Evolutionary conservation across 2,113 vertebrate species (phyloP).

Genomic region (Rhynchopsitta pachyrhyncha): DNA sequence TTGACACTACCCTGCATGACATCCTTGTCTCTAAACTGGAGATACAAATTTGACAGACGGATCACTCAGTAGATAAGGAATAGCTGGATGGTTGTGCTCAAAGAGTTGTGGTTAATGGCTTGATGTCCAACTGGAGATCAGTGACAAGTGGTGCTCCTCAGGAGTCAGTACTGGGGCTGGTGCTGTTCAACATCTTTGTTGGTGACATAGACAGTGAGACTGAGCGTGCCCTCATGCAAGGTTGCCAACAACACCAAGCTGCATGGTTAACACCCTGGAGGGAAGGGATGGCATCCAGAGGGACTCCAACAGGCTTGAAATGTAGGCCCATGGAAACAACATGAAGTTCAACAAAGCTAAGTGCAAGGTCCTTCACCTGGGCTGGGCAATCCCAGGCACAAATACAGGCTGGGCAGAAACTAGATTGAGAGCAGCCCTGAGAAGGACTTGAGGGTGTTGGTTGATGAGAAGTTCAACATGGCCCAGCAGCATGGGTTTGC

Average conservation of each 20-base stretch:
- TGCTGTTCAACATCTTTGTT: background rate
- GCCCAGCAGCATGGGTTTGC: background rate
- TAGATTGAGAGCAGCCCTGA: background rate
- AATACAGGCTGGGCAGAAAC: background rate
- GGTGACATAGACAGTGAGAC: background rate
- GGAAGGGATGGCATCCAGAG: background rate
- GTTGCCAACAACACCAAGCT: background rate
- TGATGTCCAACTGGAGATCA: background rate
- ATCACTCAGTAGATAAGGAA: background rate
- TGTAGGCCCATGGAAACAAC: background rate
- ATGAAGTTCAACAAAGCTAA: background rate
- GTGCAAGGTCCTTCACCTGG: background rate
- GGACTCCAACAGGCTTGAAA: background rate
- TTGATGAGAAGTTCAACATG: background rate
- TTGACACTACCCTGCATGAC: background rate
- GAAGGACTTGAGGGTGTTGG: background rate
- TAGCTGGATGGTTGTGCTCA: background rate
- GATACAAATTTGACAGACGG: background rate
- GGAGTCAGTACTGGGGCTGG: background rate
- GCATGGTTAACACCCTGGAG: background rate
- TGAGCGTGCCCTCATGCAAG: background rate
- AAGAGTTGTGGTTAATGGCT: background rate
- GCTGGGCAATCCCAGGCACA: background rate
- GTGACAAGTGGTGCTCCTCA: background rate
- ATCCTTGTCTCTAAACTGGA: background rate